phyloP scores from a whole-genome alignment of 2,113 vertebrate genomes.

The Marcusenius ussheri region DNA sequence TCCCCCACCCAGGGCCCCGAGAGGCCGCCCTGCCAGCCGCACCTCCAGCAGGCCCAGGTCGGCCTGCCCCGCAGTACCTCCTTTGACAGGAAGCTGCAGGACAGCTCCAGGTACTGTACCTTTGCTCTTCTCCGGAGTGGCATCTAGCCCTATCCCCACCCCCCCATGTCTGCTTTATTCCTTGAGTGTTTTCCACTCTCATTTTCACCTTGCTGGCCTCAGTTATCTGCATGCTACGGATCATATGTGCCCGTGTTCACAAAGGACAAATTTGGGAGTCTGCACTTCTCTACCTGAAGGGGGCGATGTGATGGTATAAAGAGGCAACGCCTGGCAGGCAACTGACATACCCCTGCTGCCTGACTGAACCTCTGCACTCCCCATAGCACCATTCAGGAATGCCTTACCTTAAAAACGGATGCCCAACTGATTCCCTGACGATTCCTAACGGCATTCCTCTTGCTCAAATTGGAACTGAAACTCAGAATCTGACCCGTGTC shows the following conservation, averaged over 20 bases:
- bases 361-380: too few species aligned
- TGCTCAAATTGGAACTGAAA: background rate
- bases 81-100: constrained; percentile 87
- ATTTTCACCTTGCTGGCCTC: background rate
- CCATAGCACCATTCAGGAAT: background rate
- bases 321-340: background rate
- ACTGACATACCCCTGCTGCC: background rate
- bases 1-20: constrained; percentile 84
- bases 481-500: background rate
- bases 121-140: background rate
- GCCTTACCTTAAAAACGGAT: background rate
- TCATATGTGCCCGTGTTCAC: background rate
- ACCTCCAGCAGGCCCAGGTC: constrained; percentile 78
- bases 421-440: background rate
- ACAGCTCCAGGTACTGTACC: constrained; percentile 75
- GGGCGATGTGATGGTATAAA: background rate
- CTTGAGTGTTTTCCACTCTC: background rate
- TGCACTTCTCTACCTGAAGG: background rate
- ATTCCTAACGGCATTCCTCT: background rate
- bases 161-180: background rate
- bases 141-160: background rate
- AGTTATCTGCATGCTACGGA: background rate
- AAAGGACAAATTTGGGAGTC: background rate
- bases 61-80: constrained; percentile 87
- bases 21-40: constrained; percentile 77